Conservation (phyloP, 2,113 vertebrate species). For the Axis porcinus region DNA sequence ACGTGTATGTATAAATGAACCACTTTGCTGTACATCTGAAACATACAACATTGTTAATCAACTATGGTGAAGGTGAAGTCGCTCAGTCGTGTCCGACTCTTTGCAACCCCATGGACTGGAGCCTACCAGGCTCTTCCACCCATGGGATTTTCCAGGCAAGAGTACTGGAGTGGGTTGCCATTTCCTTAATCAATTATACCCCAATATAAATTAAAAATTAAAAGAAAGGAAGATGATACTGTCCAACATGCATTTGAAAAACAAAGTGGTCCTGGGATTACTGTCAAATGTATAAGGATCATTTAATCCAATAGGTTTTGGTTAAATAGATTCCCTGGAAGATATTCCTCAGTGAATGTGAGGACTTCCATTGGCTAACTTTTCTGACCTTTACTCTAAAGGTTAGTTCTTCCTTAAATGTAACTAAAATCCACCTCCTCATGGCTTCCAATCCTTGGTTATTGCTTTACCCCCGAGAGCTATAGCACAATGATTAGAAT, state of each 20-base stretch:
- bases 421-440: neutral
- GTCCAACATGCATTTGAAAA: neutral
- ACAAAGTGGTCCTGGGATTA: neutral
- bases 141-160: too few species aligned
- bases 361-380: neutral
- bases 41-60: neutral
- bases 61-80: too few species aligned
- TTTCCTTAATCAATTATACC: neutral
- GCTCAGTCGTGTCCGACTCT: too few species aligned
- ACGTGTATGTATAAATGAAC: neutral
- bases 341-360: neutral
- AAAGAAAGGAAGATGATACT: neutral
- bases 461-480: neutral
- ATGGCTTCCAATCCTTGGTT: neutral
- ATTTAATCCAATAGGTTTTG: neutral
- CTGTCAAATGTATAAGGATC: neutral
- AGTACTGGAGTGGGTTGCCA: too few species aligned
- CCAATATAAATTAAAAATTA: neutral
- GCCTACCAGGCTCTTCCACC: too few species aligned
- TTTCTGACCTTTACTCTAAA: neutral
- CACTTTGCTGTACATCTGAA: neutral
- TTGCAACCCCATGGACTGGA: too few species aligned
- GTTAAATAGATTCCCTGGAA: neutral
- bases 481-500: neutral
- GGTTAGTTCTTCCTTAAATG: neutral